Evolutionary conservation across 2,797 vertebrate genomes (phyloP), one percentile per base, ranked within the genome.

Genomic region (Epinephelus coioides): DNA sequence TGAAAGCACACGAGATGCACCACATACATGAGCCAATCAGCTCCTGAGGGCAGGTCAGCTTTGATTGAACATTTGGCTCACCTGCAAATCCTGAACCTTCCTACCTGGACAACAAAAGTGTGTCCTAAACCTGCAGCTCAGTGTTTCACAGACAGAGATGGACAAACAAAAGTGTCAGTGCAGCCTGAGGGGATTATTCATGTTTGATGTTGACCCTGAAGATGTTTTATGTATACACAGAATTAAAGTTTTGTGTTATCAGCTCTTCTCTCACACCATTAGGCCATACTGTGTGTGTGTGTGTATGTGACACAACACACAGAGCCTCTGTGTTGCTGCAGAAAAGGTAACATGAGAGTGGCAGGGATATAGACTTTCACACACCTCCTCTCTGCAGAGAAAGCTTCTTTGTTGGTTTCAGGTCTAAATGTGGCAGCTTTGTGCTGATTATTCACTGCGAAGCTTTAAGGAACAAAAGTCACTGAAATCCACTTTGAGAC

Each of bases 281-380:
- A 46, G 65, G 46, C 55, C n/a, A 5, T 34, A 4, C 0, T 38
- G 38, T 21, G 60, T 69, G 61, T 43, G 44, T 65, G 46, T 38
- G 43, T 27, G n/a, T 46, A 2, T n/a, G 59, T 17, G 5, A 14
- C 9, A 47, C 11, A 38, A 47, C 60, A 80, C 69, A 69, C 38
- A 21, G 81, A 50, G 59, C 17, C 40, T 82, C 63, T 68, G 71
- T 84, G 81, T 76, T 40, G 10, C 69, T 68, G 78, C 55, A 80
- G 61, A 50, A 61, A 43, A 68, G 75, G 84, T 80, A 91, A 91
- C 84, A 11, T 64, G 82, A 91, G 84, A 71, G 61, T 4, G 14
- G 75, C 21, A 1, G n/a, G 71, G 75, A 66, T 83, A 63, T 86
- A 75, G 53, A 67, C 76, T 80, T 74, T 30, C 47, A 65, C 53